Evolutionary conservation across 2,113 vertebrate genomes (phyloP).

Genomic region (Cyprinus carpio): DNA sequence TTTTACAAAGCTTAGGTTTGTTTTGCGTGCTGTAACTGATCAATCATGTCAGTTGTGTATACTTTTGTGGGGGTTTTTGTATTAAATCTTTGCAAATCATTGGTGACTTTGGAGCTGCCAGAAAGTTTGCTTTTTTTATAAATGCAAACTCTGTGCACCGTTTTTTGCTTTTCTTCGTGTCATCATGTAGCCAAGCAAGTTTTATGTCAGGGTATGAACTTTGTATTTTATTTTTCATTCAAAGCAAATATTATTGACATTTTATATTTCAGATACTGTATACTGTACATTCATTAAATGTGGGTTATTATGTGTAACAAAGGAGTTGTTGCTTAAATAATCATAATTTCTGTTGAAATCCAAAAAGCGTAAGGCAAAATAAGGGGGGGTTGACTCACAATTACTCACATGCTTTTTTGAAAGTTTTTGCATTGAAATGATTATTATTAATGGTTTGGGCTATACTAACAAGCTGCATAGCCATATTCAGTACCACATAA

Average conservation of each 20-base stretch:
- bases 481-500: background rate
- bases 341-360: constrained; percentile 52
- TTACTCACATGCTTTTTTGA: background rate
- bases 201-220: constrained; percentile 54
- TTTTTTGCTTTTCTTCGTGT: constrained; percentile 47
- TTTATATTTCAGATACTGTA: constrained; percentile 70
- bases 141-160: constrained; percentile 56
- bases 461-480: constrained; percentile 35
- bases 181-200: constrained; percentile 40
- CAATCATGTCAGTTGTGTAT: constrained; percentile 73
- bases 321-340: constrained; percentile 73
- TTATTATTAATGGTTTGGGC: constrained; percentile 7
- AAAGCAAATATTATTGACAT: constrained; percentile 68
- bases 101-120: constrained; percentile 54
- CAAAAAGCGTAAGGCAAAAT: constrained; percentile 41
- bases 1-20: constrained; percentile 67
- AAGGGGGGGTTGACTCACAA: constrained; percentile 31
- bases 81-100: constrained; percentile 65
- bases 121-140: constrained; percentile 45
- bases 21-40: constrained; percentile 65
- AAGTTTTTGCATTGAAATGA: background rate
- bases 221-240: constrained; percentile 56
- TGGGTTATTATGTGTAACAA: constrained; percentile 71
- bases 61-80: constrained; percentile 65
- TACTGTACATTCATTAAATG: constrained; percentile 65